These are phyloP conservation scores for Triops longicaudatus DNA, from an alignment of 1,140 invertebrate genomes.

Conservation along the genomic window DNA sequence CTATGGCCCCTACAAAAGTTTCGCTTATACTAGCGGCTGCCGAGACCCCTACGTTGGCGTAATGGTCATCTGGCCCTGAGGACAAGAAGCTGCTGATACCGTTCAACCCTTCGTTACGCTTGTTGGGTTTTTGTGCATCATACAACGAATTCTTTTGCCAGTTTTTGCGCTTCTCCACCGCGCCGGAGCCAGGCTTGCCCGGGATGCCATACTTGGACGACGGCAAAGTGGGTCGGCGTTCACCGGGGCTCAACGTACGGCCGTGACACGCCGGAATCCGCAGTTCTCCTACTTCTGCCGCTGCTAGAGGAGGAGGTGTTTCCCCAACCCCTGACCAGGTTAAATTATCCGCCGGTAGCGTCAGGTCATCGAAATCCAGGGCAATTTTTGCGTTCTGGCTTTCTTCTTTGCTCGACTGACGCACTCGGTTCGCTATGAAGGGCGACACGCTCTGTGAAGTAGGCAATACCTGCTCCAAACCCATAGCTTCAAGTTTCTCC, in stretches of 20 bases:
- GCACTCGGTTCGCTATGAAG: slow-evolving; percentile 24
- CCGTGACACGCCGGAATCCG: slow-evolving; percentile 6
- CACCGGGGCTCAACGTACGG: background rate
- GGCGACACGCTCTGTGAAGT: slow-evolving; percentile 42
- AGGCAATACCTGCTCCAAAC: slow-evolving; percentile 55
- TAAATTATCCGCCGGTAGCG: background rate
- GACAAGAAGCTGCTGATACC: slow-evolving; percentile 34
- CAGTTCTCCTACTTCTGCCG: slow-evolving; percentile 17
- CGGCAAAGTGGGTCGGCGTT: background rate
- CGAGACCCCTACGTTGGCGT: slow-evolving; percentile 27
- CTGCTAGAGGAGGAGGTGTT: background rate
- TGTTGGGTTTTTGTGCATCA: slow-evolving; percentile 47
- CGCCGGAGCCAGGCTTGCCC: background rate
- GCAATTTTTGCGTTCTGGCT: background rate
- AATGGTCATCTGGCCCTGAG: slow-evolving; percentile 34
- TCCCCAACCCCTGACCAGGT: slow-evolving; percentile 15
- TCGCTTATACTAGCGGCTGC: slow-evolving; percentile 35
- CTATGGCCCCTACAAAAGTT: slow-evolving; percentile 64
- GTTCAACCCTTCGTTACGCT: slow-evolving; percentile 48
- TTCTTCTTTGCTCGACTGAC: slow-evolving; percentile 16
- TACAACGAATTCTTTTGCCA: slow-evolving; percentile 34
- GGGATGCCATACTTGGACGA: slow-evolving; percentile 3
- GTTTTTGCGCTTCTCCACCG: slow-evolving; percentile 3
- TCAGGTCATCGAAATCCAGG: slow-evolving; percentile 19
- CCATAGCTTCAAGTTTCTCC: slow-evolving; percentile 58